Evolutionary conservation across 2,113 vertebrate genomes (phyloP), one percentile per base, ranked within the genome.

Genomic region (Stigmatopora nigra): DNA sequence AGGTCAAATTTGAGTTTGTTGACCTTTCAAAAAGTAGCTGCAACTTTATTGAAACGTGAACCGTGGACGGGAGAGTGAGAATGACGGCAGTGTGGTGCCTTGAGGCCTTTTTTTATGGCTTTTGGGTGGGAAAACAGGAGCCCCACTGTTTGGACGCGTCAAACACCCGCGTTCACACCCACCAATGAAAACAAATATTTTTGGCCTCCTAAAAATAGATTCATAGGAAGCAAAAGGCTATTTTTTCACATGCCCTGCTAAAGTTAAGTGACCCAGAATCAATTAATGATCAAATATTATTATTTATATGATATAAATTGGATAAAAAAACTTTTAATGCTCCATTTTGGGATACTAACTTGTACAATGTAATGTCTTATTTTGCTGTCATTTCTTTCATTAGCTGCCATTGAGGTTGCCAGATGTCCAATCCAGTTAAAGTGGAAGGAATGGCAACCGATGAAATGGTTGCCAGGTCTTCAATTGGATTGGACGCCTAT

Each of bases 41-140:
- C 86, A 79, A 88, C 84, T 85, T 91, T 87, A 89, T 31, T 31
- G 25, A 31, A 31, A 31, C 82, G 63, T 65, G 61, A 61, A 69
- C 69, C 70, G 62, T 63, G 61, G 55, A 70, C 69, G 71, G 12
- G 12, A 1, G 12, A 55, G 80, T 67, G 79, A 90, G 84, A 90
- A 90, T 87, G 83, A 84, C 61, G 83, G 72, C 84, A 84, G 73
- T 89, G 88, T 91, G 87, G 87, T 83, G 74, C 84, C 78, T 82
- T 79, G 53, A 77, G 69, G 5, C 77, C 68, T 77, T 31, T 31
- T 31, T 31, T 76, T 80, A 82, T 80, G 75, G 81, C 74, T 84
- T 68, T 79, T 78, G 80, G 86, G 70, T 76, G 78, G 81, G 85
- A 25, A 61, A 86, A 92, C 88, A 90, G 88, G 79, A 82, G 75